phyloP scores from a whole-genome alignment of 2,888 invertebrate genomes.

The Idaea biselata region DNA sequence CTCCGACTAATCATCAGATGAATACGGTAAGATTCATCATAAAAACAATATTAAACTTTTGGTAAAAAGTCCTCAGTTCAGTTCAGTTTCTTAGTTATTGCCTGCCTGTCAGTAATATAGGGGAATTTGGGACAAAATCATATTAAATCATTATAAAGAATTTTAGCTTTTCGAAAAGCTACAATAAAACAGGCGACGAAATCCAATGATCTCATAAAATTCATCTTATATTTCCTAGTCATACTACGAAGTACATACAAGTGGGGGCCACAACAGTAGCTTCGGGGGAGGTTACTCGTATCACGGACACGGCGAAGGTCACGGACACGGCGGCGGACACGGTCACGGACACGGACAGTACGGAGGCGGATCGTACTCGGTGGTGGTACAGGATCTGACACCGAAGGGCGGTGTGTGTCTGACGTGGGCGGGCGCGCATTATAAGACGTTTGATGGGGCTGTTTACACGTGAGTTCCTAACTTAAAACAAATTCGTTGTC shows the following conservation, averaged over 20 bases:
- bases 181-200: too few relatives aligned
- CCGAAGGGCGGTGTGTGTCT: slow-evolving; percentile 87
- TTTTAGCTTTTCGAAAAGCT: too few relatives aligned
- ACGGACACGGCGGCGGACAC: neutral
- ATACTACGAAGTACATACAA: slow-evolving; percentile 21
- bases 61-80: neutral
- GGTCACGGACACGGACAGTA: slow-evolving; percentile 16
- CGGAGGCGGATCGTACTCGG: slow-evolving; percentile 24
- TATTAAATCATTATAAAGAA: too few relatives aligned
- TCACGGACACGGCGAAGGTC: neutral
- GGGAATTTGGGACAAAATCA: too few relatives aligned
- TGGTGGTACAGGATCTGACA: slow-evolving; percentile 60
- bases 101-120: too few relatives aligned
- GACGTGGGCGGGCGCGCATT: slow-evolving; percentile 90
- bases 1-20: slow-evolving; percentile 43
- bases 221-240: slow-evolving; percentile 22
- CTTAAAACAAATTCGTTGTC: too few relatives aligned
- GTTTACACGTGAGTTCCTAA: slow-evolving; percentile 83
- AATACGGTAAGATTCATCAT: slow-evolving; percentile 42
- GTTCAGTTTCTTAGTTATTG: neutral
- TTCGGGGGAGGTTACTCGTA: slow-evolving; percentile 6
- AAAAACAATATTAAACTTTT: neutral
- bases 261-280: slow-evolving; percentile 2
- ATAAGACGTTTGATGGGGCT: slow-evolving; percentile 92
- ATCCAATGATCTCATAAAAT: neutral